phyloP scores from a whole-genome alignment of 2,113 vertebrate genomes.

The Heterochromis multidens region DNA sequence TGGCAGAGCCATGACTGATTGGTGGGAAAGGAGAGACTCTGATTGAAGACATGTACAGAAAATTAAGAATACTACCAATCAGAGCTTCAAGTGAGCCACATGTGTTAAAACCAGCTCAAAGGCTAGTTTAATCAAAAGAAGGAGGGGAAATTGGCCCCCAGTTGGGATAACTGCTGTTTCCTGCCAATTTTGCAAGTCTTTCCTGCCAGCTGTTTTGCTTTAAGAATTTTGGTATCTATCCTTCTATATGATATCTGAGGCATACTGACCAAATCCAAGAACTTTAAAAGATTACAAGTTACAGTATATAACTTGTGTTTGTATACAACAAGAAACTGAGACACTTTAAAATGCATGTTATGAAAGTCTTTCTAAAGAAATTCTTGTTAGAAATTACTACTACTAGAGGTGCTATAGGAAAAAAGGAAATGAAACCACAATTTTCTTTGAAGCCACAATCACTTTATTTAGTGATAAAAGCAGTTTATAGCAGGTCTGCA shows the following conservation, averaged over 20 bases:
- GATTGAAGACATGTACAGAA: not conserved
- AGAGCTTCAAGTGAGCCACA: not conserved
- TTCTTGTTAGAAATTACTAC: not conserved
- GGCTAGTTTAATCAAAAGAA: not conserved
- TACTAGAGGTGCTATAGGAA: not conserved
- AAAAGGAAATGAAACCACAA: slow-evolving; percentile 36
- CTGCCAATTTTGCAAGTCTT: not conserved
- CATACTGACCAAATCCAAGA: not conserved
- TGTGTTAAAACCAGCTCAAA: not conserved
- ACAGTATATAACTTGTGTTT: not conserved
- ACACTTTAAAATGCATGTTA: not conserved
- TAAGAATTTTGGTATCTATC: not conserved
- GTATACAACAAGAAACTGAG: not conserved
- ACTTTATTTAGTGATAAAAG: slow-evolving; percentile 49
- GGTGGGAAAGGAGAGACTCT: not conserved
- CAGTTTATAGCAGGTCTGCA: not conserved
- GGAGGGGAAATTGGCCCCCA: not conserved
- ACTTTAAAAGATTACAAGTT: not conserved
- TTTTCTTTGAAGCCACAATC: slow-evolving; percentile 33
- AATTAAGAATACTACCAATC: not conserved
- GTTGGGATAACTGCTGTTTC: not conserved
- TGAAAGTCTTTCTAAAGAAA: not conserved
- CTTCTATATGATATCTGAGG: not conserved
- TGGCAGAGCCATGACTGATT: not conserved
- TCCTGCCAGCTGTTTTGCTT: not conserved